Conservation (phyloP, 1,140 invertebrate species). For the Hirudo medicinalis region DNA sequence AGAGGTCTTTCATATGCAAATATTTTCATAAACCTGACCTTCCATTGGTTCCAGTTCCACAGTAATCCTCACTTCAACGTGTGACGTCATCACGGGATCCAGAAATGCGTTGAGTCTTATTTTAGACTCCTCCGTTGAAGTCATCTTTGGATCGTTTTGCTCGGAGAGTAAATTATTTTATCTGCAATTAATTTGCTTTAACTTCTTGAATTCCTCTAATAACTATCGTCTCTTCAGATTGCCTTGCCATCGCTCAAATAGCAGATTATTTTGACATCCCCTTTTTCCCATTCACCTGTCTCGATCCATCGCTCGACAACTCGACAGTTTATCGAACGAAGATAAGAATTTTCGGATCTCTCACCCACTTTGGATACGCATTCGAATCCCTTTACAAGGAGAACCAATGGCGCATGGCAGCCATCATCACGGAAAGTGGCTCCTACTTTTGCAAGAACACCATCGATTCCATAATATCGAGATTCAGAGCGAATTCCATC, state of each 20-base stretch:
- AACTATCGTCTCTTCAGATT: background rate
- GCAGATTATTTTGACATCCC: background rate
- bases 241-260: constrained; percentile 2
- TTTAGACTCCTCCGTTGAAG: background rate
- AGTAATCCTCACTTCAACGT: background rate
- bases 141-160: constrained; percentile 2
- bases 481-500: too few species aligned
- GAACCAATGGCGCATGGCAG: background rate
- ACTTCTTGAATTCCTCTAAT: background rate
- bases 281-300: background rate
- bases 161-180: background rate
- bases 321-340: background rate
- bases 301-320: background rate
- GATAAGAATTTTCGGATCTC: background rate
- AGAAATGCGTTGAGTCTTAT: background rate
- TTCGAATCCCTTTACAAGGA: background rate
- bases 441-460: background rate
- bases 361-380: background rate
- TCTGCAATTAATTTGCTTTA: background rate
- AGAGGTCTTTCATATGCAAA: too few species aligned
- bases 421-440: background rate
- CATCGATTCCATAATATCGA: background rate
- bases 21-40: too few species aligned
- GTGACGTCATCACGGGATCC: constrained; percentile 5
- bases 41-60: too few species aligned